Conservation (phyloP, 2,113 vertebrate species). For the Orycteropus afer region DNA sequence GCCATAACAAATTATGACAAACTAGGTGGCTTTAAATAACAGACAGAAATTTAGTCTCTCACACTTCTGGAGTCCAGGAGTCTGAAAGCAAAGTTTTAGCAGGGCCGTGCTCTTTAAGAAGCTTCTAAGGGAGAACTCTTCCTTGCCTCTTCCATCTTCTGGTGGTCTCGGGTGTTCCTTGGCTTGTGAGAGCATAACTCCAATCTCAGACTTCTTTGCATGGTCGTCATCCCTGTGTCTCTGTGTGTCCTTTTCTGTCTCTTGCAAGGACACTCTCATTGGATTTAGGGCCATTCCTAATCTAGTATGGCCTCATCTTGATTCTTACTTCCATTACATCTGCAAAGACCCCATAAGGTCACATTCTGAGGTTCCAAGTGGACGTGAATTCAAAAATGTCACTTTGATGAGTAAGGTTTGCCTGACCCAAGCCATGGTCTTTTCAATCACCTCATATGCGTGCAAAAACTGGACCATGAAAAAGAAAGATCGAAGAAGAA, state of each 20-base stretch:
- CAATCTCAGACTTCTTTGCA: accelerated
- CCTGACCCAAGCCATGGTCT: no score
- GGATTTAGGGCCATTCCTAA: accelerated
- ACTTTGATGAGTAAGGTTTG: neutral
- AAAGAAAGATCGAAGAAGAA: neutral
- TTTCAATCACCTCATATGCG: neutral
- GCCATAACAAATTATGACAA: neutral
- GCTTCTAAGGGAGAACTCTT: no score
- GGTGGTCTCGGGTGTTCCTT: neutral
- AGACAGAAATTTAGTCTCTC: neutral
- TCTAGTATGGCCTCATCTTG: neutral
- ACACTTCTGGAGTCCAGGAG: neutral
- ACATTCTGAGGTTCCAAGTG: neutral
- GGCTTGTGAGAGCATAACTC: neutral
- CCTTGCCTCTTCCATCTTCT: neutral
- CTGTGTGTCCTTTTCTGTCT: neutral
- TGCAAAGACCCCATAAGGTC: neutral
- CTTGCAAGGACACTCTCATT: neutral
- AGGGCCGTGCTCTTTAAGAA: neutral
- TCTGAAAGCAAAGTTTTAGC: no score
- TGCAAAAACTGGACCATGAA: neutral
- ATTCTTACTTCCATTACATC: neutral
- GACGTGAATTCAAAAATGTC: neutral
- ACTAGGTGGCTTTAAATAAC: neutral
- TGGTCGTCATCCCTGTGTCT: neutral